Evolutionary conservation across 2,888 invertebrate genomes (phyloP), one percentile per base, ranked within the genome.

Genomic region (Pediacus dermestoides): DNA sequence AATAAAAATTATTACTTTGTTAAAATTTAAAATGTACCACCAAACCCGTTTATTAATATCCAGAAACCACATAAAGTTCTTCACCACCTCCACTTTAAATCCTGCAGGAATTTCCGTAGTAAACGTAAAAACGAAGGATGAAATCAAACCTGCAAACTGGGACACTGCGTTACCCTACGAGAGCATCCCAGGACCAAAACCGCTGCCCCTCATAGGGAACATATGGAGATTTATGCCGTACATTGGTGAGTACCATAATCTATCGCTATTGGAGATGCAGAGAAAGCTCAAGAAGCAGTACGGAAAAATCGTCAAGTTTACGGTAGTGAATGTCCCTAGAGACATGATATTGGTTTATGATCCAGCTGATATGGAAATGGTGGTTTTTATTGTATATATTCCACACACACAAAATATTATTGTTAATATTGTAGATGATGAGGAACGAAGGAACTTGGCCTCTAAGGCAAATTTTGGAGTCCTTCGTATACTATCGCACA

Each of bases 371-470:
- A 67, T 75, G 26, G 67, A 70, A 46, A 67, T 21, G 32, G 52
- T 55, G 44, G 22, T 30, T 28, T 16, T 18, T n/a, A 21, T 15
- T 21, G 9, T n/a, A 12, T 23, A 10, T 13, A 33, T 21, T n/a
- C n/a, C n/a, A n/a, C n/a, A n/a, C n/a, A n/a, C n/a, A n/a, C n/a
- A n/a, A n/a, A n/a, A n/a, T n/a, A 48, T 22, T n/a, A 23, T 15
- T 10, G 7, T 3, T 25, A 27, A 7, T 27, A 8, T 39, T 46
- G 21, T 14, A 63, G 48, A 55, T 73, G 26, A 70, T 64, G 50
- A 66, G 73, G 7, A 57, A 63, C 2, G 72, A 74, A 53, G 73
- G 74, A 2, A 37, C 46, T 6, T 71, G 69, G 66, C 75, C 75
- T 0, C 30, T 44, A 2, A 61, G 74, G 34, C 52, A 63, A 1